Evolutionary conservation across 2,888 invertebrate species (phyloP).

Genomic region (Oscheius sp.): DNA sequence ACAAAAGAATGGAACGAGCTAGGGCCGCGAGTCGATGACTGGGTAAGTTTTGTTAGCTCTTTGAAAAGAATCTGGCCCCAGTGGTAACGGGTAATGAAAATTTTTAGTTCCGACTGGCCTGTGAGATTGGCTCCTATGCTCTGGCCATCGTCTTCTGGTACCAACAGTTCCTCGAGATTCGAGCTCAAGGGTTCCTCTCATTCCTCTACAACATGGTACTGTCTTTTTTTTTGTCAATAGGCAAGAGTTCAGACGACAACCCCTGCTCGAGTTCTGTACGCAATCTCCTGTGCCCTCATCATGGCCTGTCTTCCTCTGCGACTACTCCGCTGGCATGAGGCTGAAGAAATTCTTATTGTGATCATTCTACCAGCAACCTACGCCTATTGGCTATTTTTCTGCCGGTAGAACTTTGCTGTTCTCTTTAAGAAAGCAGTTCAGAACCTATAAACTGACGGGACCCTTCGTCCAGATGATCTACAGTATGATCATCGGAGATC

Average conservation of each 20-base stretch:
- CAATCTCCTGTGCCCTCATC: conserved; percentile 88
- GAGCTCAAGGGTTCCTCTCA: conserved; percentile 89
- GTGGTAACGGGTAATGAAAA: too few species aligned
- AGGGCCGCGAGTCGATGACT: conserved; percentile 34
- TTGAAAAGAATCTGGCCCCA: too few species aligned
- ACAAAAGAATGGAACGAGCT: conserved; percentile 60
- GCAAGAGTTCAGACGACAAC: conserved; percentile 83
- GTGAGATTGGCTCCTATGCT: conserved; percentile 86
- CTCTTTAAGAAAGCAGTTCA: conserved; percentile 36
- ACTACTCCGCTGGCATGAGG: conserved; percentile 75
- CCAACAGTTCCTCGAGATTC: conserved; percentile 92
- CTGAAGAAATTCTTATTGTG: conserved; percentile 90
- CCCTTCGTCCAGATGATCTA: conserved; percentile 99
- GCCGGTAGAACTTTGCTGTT: conserved; percentile 82
- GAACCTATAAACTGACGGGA: conserved; percentile 82
- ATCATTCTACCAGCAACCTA: conserved; percentile 94
- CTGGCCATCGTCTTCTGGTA: conserved; percentile 90
- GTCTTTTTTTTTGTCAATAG: conserved; percentile 42
- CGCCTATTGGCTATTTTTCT: conserved; percentile 98
- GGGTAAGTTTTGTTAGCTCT: neutral
- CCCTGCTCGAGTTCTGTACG: conserved; percentile 92
- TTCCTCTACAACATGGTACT: conserved; percentile 91
- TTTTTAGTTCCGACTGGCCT: conserved; percentile 79
- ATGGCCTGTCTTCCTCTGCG: conserved; percentile 68
- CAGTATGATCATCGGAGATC: conserved; percentile 98